A percentile compares a stretch with the other conserved stretches of the same genome.
These are phyloP conservation scores for Caradrina clavipalpis DNA, from an alignment of 2,888 invertebrate species.

Conservation along the genomic window DNA sequence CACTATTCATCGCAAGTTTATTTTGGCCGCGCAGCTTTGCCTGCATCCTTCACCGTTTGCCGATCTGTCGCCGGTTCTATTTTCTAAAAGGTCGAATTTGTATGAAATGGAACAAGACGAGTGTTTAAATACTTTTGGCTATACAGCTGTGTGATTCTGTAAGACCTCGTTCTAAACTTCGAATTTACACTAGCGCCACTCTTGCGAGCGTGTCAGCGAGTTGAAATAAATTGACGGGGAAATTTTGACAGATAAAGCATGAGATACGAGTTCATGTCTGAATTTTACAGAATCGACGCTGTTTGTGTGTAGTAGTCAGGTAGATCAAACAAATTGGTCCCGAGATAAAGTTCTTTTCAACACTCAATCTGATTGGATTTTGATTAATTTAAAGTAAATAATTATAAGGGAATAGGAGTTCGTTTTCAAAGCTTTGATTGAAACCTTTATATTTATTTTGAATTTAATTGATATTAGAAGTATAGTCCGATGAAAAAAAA, in stretches of 20 bases:
- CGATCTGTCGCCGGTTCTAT: slow-evolving; percentile 29
- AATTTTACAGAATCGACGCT: too few relatives aligned
- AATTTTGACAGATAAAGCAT: too few relatives aligned
- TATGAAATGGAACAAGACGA: slow-evolving; percentile 16
- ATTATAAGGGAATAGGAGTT: slow-evolving; percentile 7
- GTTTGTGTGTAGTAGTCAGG: too few relatives aligned
- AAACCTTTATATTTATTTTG: background rate
- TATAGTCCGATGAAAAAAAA: too few relatives aligned
- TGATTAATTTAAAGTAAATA: slow-evolving; percentile 24
- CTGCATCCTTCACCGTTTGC: slow-evolving; percentile 11
- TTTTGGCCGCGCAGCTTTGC: slow-evolving; percentile 10
- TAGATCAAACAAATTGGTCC: background rate
- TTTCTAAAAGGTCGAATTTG: slow-evolving; percentile 33
- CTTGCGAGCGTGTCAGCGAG: too few relatives aligned
- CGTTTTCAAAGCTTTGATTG: slow-evolving; percentile 8
- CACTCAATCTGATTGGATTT: slow-evolving; percentile 17
- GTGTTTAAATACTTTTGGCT: background rate
- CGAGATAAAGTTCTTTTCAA: background rate
- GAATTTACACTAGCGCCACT: too few relatives aligned
- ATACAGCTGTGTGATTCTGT: background rate
- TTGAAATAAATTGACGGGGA: too few relatives aligned
- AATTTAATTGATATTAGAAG: background rate
- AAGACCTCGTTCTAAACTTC: too few relatives aligned
- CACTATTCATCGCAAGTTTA: slow-evolving; percentile 3
- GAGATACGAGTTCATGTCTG: too few relatives aligned